Base-by-base conservation (phyloP, 2,797 vertebrate genomes). In the Columba guinea region DNA sequence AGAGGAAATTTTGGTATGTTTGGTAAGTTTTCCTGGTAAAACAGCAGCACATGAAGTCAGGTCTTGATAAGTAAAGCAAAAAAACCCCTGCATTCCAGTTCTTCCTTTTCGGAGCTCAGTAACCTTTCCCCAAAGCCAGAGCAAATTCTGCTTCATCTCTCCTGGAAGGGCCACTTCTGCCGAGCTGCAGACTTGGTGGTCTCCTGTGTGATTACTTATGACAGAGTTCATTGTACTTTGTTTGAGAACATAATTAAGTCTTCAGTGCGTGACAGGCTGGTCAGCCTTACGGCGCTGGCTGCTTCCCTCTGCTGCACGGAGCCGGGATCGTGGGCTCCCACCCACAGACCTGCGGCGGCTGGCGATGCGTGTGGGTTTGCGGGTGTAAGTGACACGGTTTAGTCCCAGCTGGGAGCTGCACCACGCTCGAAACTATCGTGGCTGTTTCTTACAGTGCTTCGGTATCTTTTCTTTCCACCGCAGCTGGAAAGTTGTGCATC, bases 221-320 rank as follows among this genome's bases (percentile, higher is more conserved):
- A 88, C 91, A 96, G 93, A 87, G 95, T 92, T 92, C 93, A 86
- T 95, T 86, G 84, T 83, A 17, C 88, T 92, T 90, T 41, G 76
- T 64, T 88, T 68, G 86, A 96, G 89, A 90, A 95, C 76, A 90
- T 95, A 88, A 95, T 95, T 88, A 93, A 91, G 80, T 60, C 35
- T 79, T 90, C 7, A 59, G 86, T 18, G 60, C 49, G 5, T 49
- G 93, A 30, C 93, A 82, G 70, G 78, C 67, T 32, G 7, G 56
- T 26, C 48, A 6, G 1, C 5, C n/a, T 69, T 79, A 15, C 32
- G 0, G 84, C 2, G 93, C 94, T 39, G 44, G 37, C 89, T 93
- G 94, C 95, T 44, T 90, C 95, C 96, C 95, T 92, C 96, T 97
- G 89, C 94, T 84, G 96, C 77, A 7, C 3, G 8, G 4, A 46